Evolutionary conservation across 2,888 invertebrate species (phyloP), one percentile per base, ranked within the genome.

Genomic region (Drosophila mercatorum): DNA sequence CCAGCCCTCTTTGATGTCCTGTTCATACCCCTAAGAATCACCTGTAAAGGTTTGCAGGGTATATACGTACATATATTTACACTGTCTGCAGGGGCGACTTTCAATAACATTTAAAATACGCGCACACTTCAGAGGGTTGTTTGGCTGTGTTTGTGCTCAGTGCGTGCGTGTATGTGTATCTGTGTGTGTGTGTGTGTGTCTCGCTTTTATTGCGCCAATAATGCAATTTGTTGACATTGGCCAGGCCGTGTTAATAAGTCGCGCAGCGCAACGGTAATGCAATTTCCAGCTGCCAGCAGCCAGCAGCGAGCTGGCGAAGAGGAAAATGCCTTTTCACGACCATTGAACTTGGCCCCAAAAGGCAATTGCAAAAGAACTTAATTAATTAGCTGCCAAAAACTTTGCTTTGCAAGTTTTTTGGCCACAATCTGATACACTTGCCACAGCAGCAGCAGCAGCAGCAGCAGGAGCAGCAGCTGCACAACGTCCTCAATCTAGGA

Each of bases 161-260:
- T 26, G 14, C 41, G 28, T 31, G 14, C 43, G 36, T 60, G 44
- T 46, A 56, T 31, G 52, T 55, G 47, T 36, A 17, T 17, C 17
- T 17, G 51, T 52, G 47, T 56, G 17, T 53, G 60, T 17, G 0
- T 17, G 51, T 52, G 47, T 56, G 17, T 53, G 60, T 72, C 52
- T 56, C 68, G 72, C 63, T 79, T 73, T 87, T 83, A 87, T 83
- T 80, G 87, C 87, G 46, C 61, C 65, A 77, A 81, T 85, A 85
- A 85, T 89, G 83, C 83, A 85, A 89, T 85, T 85, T 85, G 84
- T 85, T 85, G 88, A 89, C 84, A 85, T 90, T 85, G 90, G 83
- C 90, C 72, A 80, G 72, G 73, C 66, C 65, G 63, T 89, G 84
- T 85, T 85, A 85, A 89, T 89, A 82, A 89, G 88, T 70, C 76